Conservation (phyloP, 2,113 vertebrate species). For the Leptocoma aspasia region DNA sequence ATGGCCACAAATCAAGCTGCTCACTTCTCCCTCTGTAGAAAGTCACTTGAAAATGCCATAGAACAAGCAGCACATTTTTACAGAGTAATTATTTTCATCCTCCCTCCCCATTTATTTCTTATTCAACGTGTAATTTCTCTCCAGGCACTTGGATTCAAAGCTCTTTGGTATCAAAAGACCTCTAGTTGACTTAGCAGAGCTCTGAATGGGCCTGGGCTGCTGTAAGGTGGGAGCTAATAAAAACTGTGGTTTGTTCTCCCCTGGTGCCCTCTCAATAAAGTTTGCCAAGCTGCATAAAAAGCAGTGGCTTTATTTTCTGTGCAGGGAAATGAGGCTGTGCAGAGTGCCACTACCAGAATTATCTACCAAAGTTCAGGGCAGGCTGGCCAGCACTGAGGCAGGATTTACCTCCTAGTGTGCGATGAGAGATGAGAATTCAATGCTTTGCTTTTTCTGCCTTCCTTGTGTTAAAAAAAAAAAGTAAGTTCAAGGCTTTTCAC, state of each 20-base stretch:
- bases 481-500: constrained; percentile 11
- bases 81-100: background rate
- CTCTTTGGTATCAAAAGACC: background rate
- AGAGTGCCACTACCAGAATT: background rate
- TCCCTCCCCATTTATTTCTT: background rate
- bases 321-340: background rate
- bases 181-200: background rate
- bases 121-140: background rate
- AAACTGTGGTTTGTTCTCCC: background rate
- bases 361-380: background rate
- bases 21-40: constrained; percentile 25
- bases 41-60: constrained; percentile 39
- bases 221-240: background rate
- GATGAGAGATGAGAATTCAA: constrained; percentile 47
- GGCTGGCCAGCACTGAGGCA: background rate
- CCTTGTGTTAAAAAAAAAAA: background rate
- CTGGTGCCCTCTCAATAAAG: background rate
- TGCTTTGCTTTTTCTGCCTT: background rate
- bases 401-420: constrained; percentile 39
- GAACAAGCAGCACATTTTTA: background rate
- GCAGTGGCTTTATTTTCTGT: background rate
- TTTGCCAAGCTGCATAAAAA: constrained; percentile 12
- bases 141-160: background rate
- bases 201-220: background rate
- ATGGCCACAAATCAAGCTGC: constrained; percentile 33